Evolutionary conservation across 1,140 invertebrate genomes (phyloP).

Genomic region (Aphelenchoides besseyi): DNA sequence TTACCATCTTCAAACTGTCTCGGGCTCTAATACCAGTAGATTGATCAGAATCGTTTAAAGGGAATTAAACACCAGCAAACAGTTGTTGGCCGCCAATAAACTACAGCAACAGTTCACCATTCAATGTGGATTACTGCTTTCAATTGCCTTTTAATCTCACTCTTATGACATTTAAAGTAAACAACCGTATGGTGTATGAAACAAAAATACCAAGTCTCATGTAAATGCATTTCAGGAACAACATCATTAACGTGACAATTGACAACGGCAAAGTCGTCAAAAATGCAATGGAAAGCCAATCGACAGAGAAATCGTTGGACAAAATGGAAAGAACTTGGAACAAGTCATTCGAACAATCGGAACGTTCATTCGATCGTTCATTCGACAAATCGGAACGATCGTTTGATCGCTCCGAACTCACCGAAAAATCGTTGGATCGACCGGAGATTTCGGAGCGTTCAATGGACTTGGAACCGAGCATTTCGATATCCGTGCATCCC

Average conservation of each 20-base stretch:
- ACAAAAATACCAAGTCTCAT: no score
- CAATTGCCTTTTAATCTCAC: no score
- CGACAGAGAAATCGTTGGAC: conserved; percentile 10
- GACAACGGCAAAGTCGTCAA: conserved; percentile 22
- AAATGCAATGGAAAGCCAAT: conserved; percentile 8
- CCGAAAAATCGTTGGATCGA: conserved; percentile 10
- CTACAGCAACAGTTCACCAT: no score
- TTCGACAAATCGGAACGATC: conserved; percentile 24
- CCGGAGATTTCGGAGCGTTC: not conserved
- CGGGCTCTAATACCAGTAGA: no score
- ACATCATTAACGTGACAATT: not conserved
- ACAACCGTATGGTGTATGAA: no score
- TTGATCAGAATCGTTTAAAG: no score
- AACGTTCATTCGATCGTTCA: not conserved
- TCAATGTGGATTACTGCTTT: no score
- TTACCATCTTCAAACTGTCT: no score
- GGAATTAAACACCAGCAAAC: no score
- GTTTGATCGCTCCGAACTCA: conserved; percentile 8
- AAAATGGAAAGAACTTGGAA: not conserved
- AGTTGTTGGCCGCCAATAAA: no score
- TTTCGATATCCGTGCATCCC: conserved; percentile 10
- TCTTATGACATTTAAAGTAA: no score
- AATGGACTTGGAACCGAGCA: conserved; percentile 17
- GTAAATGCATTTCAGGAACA: conserved; percentile 23
- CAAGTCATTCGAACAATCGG: conserved; percentile 15